Conservation (phyloP, 2,888 invertebrate genomes). For the Ethmia dodecea region DNA sequence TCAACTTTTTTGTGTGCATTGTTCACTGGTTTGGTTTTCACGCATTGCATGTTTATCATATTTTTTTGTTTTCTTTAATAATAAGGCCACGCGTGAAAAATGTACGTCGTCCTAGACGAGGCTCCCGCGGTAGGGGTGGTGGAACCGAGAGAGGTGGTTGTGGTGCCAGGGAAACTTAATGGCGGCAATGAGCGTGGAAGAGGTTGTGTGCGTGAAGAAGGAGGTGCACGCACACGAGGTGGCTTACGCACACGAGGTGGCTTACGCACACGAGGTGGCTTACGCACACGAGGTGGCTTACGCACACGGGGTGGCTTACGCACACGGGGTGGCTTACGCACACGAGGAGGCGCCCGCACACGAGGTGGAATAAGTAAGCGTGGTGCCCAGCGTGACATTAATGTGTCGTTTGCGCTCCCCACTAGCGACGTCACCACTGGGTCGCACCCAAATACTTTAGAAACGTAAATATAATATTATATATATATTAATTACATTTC, state of each 20-base stretch:
- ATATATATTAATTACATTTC: too few species aligned
- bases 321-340: too few species aligned
- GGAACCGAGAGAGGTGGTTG: not conserved
- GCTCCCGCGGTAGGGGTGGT: not conserved
- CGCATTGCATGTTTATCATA: not conserved
- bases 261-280: not conserved
- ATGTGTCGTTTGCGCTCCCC: too few species aligned
- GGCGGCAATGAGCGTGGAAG: not conserved
- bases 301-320: too few species aligned
- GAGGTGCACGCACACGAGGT: not conserved
- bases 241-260: not conserved
- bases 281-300: not conserved
- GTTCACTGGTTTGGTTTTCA: conserved; percentile 1
- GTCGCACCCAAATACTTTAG: too few species aligned
- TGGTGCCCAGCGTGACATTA: not conserved
- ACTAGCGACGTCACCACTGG: too few species aligned
- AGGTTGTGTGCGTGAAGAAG: not conserved
- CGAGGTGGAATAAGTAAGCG: not conserved
- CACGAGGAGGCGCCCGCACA: too few species aligned
- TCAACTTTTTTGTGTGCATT: too few species aligned
- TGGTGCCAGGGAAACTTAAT: not conserved
- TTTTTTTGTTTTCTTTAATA: not conserved
- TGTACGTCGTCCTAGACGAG: not conserved
- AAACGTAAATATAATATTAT: too few species aligned
- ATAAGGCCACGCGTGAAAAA: not conserved